Base-by-base conservation (phyloP, 2,797 vertebrate species). In the Takifugu rubripes region DNA sequence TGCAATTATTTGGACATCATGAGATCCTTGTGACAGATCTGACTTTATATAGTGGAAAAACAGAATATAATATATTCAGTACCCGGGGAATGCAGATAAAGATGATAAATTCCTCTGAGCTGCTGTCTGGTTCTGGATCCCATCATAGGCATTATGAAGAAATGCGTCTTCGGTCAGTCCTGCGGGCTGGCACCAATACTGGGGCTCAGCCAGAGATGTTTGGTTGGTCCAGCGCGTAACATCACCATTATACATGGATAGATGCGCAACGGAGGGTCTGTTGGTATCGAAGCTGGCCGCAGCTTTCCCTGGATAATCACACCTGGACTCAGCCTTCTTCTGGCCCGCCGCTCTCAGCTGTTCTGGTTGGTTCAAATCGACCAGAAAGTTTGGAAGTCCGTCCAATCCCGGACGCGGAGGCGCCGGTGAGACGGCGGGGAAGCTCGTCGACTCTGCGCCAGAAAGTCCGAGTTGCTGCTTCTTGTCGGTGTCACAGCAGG, bases 41-140 rank as follows among this genome's bases (percentile, higher is more conserved):
- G 9, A 40, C 10, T 40, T 40, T 40, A 40, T 14, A 40, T 40
- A 10, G 36, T 40, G 12, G 40, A 4, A 33, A 2, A 33, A 1
- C 36, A 14, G 14, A 40, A 14, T 14, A 14, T 40, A 3, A 40
- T 40, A 12, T 40, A 14, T 12, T 6, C 16, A 0, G 82, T 89
- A 92, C 92, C 91, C 77, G 0, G 85, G 78, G 48, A 89, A 91
- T 0, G 74, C 9, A 3, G 75, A 31, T 70, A 75, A 91, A 0
- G 74, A 52, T 2, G 82, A 49, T 0, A 65, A 61, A 67, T 77
- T 82, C 68, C 87, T 84, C 73, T 81, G 86, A 2, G 62, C 25
- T 56, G 83, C 53, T 16, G 45, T 16, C 49, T 86, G 72, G 67
- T 12, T 81, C 52, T 84, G 84, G 52, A 83, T 57, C 16, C 51